Percentiles rank a stretch among this genome's conserved stretches.
phyloP scores from a whole-genome alignment of 1,140 invertebrate species.

The Brachionus paranguensis region DNA sequence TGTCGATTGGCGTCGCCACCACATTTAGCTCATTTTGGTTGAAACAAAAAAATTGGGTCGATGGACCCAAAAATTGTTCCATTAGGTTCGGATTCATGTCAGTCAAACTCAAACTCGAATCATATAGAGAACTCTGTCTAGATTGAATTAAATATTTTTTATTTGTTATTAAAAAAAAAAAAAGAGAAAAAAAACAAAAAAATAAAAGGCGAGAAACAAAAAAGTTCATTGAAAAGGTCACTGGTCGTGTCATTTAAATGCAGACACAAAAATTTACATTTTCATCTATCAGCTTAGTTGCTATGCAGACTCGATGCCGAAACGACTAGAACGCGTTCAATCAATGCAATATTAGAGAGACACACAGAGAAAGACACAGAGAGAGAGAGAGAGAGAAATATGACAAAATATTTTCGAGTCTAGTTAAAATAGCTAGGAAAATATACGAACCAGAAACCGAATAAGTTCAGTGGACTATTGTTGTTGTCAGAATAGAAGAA shows the following conservation, averaged over 20 bases:
- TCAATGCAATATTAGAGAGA: neutral
- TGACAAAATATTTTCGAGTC: neutral
- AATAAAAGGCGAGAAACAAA: neutral
- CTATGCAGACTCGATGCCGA: neutral
- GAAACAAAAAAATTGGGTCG: constrained; percentile 40
- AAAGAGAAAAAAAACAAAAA: neutral
- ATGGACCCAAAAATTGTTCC: constrained; percentile 41
- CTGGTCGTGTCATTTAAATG: neutral
- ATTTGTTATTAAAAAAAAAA: neutral
- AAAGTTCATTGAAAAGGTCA: neutral
- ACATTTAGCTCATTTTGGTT: constrained; percentile 27
- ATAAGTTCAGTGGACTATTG: neutral
- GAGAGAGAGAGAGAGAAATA: neutral
- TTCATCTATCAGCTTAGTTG: neutral
- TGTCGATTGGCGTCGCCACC: neutral
- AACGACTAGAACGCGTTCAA: neutral
- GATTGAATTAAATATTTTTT: neutral
- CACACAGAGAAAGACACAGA: too few species aligned
- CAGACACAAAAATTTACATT: neutral
- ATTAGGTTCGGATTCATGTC: constrained; percentile 37
- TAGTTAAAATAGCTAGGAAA: neutral
- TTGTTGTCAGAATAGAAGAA: neutral
- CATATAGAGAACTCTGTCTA: neutral
- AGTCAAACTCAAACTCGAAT: neutral
- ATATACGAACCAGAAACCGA: neutral